Evolutionary conservation across 2,113 vertebrate genomes (phyloP), one percentile per base, ranked within the genome.

Genomic region (Ochotona curzoniae): DNA sequence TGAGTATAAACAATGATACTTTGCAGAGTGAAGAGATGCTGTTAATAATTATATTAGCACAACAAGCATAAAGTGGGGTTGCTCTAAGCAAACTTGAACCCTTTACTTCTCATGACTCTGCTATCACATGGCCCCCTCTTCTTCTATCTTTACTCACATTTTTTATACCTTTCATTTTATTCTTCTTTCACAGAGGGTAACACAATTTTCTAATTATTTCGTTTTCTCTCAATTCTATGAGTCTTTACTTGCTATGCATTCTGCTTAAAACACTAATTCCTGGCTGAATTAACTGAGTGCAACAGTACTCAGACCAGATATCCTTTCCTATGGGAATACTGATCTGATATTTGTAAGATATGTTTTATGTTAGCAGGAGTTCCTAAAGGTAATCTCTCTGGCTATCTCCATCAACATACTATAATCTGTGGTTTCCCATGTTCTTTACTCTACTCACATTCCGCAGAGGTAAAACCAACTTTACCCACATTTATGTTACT

Each of bases 401-500:
- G 25, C 32, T 8, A 64, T 35, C 23, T 67, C 74, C 9, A 75
- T 28, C n/a, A 54, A 17, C 17, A 11, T 74, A 11, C 51, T 74
- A 63, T 18, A 67, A 21, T 38, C 20, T 70, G 18, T 28, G 80
- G 17, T 76, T 83, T 70, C 26, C n/a, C 69, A 64, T 70, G 38
- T 83, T 38, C 26, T 10, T n/a, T 10, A 47, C 54, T 47, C 35
- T 32, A 82, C 4, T 32, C 25, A 90, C 2, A 54, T 35, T 78
- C 20, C 23, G 26, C 35, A 21, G 70, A 1, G 67, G 44, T 57
- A 74, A 84, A 74, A 63, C 7, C 13, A 80, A 69, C 10, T 28
- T 85, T 18, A 83, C 12, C 80, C 38, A 74, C 30, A 23, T 92
- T 87, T 88, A 64, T 28, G 54, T 47, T 93, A 67, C 81, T 81